Evolutionary conservation across 2,113 vertebrate species (phyloP).

Genomic region (Trichomycterus rosablanca): DNA sequence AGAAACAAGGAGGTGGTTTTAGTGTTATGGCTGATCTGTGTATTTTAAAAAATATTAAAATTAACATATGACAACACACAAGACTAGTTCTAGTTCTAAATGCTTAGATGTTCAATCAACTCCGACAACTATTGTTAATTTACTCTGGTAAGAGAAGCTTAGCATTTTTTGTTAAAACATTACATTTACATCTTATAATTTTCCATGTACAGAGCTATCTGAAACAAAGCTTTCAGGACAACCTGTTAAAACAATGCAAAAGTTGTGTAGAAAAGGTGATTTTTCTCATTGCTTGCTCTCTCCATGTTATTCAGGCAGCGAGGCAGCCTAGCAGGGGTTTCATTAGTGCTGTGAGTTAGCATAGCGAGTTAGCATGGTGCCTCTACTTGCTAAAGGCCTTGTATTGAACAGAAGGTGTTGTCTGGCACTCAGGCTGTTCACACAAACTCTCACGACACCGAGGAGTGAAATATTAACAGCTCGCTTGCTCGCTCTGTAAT

Average conservation of each 20-base stretch:
- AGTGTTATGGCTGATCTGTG: no score
- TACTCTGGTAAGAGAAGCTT: slow-evolving; percentile 38
- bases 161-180: no score
- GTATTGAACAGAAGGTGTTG: slow-evolving; percentile 71
- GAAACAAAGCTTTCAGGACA: no score
- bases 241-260: slow-evolving; percentile 40
- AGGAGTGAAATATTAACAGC: slow-evolving; percentile 66
- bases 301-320: slow-evolving; percentile 10
- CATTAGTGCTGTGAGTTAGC: no score
- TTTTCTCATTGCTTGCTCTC: slow-evolving; percentile 6
- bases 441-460: slow-evolving; percentile 57
- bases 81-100: slow-evolving; percentile 46
- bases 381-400: slow-evolving; percentile 60
- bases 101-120: slow-evolving; percentile 48
- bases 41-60: no score
- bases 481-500: slow-evolving; percentile 62
- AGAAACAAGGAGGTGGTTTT: no score
- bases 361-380: slow-evolving; percentile 29
- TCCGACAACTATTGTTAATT: not conserved
- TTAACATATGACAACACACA: not conserved
- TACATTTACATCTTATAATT: no score
- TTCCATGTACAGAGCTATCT: no score
- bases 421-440: slow-evolving; percentile 68
- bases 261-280: slow-evolving; percentile 43
- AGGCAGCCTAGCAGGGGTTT: slow-evolving; percentile 16